These are phyloP conservation scores for Lacerta viridis DNA, from an alignment of 2,797 vertebrate species.

Conservation along the genomic window DNA sequence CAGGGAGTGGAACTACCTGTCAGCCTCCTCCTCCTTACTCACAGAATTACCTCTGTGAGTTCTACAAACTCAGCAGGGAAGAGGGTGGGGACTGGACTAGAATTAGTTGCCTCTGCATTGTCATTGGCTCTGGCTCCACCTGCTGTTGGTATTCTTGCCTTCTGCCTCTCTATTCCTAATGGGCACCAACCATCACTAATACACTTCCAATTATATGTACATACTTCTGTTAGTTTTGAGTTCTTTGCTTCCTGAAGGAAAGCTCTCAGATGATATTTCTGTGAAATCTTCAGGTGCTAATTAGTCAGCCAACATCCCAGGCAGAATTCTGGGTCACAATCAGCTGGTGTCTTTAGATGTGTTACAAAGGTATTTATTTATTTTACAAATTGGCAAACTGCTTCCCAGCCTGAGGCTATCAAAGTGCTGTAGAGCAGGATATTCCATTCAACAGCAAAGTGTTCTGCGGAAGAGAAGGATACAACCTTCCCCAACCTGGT, in stretches of 20 bases:
- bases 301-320: not conserved
- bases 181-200: not conserved
- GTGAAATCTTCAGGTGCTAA: conserved; percentile 1
- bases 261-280: not conserved
- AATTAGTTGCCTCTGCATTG: too few relatives aligned
- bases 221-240: not conserved
- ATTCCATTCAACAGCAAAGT: not conserved
- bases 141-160: too few relatives aligned
- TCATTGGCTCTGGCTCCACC: too few relatives aligned
- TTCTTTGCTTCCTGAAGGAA: not conserved
- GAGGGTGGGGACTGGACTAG: too few relatives aligned
- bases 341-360: not conserved
- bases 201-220: not conserved
- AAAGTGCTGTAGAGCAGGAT: too few relatives aligned
- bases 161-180: too few relatives aligned
- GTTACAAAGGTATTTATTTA: not conserved
- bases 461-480: not conserved
- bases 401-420: too few relatives aligned
- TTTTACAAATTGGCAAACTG: too few relatives aligned
- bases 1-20: too few relatives aligned
- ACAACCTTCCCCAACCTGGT: not conserved
- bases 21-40: too few relatives aligned
- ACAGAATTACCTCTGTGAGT: too few relatives aligned
- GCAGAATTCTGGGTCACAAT: not conserved
- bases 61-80: too few relatives aligned